A percentile compares a stretch with the other conserved stretches of the same genome.
These are phyloP conservation scores for Gnathonemus echidnorhynchus DNA, from an alignment of 2,113 vertebrate species.

Conservation along the genomic window DNA sequence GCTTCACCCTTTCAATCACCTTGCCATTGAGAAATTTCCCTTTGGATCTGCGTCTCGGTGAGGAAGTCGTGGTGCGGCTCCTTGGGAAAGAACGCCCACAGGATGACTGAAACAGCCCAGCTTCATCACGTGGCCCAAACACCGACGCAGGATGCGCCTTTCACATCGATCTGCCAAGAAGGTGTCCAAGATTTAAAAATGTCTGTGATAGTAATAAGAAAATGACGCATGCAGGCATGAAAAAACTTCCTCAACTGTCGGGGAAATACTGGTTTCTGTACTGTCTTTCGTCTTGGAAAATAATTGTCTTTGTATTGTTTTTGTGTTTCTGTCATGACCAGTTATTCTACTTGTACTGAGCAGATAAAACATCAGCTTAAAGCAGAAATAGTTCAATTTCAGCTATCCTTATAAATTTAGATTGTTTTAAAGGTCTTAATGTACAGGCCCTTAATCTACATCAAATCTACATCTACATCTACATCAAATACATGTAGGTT, in stretches of 20 bases:
- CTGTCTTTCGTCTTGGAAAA: not conserved
- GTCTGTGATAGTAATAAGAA: not conserved
- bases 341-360: not conserved
- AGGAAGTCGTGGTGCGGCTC: not conserved
- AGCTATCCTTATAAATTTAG: not conserved
- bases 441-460: not conserved
- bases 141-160: not conserved
- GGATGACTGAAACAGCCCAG: not conserved
- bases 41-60: not conserved
- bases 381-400: not conserved
- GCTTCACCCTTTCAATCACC: not conserved
- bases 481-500: not conserved
- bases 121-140: not conserved
- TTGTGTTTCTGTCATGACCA: not conserved
- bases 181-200: slow-evolving; percentile 8
- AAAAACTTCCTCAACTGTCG: not conserved
- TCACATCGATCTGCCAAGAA: slow-evolving; percentile 1
- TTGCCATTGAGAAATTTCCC: not conserved
- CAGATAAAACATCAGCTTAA: not conserved
- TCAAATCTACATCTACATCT: not conserved
- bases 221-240: slow-evolving; percentile 3
- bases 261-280: not conserved
- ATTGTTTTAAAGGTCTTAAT: not conserved
- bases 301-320: not conserved
- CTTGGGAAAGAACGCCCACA: not conserved